phyloP scores from a whole-genome alignment of 2,113 vertebrate species.

The Ochotona curzoniae region DNA sequence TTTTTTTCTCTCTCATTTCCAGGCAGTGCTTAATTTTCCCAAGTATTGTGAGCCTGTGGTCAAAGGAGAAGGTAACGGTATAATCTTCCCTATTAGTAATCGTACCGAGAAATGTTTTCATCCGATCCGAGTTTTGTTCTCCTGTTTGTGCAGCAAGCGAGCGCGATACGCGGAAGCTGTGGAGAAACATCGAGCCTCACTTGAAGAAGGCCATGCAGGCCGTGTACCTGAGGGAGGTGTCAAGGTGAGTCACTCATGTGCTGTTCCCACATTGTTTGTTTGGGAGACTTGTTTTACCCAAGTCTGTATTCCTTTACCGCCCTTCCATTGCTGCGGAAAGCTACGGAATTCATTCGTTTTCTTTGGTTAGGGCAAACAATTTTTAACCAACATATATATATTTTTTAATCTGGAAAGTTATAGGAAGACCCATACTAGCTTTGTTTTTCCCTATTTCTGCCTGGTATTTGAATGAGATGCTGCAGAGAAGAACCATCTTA shows the following conservation, averaged over 20 bases:
- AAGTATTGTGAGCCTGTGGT: slow-evolving; percentile 96
- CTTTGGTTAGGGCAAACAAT: not conserved
- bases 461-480: slow-evolving; percentile 42
- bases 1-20: slow-evolving; percentile 55
- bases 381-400: slow-evolving; percentile 25
- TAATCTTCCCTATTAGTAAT: slow-evolving; percentile 41
- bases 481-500: slow-evolving; percentile 23
- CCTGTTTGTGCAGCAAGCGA: slow-evolving; percentile 89
- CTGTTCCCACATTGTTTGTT: not conserved
- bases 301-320: not conserved
- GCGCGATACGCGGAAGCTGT: slow-evolving; percentile 95
- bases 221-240: slow-evolving; percentile 97
- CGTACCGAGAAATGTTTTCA: slow-evolving; percentile 19
- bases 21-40: slow-evolving; percentile 96
- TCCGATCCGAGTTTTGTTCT: slow-evolving; percentile 62
- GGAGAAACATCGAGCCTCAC: slow-evolving; percentile 97
- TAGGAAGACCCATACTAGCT: not conserved
- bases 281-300: not conserved
- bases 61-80: slow-evolving; percentile 94
- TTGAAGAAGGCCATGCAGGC: slow-evolving; percentile 98
- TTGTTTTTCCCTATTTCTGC: slow-evolving; percentile 21
- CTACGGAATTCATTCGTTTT: slow-evolving; percentile 1
- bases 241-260: slow-evolving; percentile 88
- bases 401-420: slow-evolving; percentile 30
- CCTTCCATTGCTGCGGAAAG: not conserved